Evolutionary conservation across 2,888 invertebrate genomes (phyloP).

Genomic region (Eupithecia tripunctaria): DNA sequence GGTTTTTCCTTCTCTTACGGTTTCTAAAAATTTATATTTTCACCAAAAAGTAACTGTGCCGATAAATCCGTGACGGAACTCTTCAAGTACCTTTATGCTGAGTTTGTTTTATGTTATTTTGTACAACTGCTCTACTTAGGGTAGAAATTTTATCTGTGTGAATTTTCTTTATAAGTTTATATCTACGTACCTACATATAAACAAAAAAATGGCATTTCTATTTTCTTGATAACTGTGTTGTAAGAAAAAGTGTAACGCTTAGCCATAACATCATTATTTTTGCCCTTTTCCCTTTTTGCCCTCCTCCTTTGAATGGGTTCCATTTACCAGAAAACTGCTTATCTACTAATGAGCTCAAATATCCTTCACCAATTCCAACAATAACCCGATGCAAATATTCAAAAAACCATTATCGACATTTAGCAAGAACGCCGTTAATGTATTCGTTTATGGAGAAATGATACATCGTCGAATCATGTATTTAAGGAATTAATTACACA

Average conservation of each 20-base stretch:
- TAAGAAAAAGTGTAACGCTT: neutral
- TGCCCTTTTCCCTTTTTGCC: neutral
- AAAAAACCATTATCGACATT: constrained; percentile 32
- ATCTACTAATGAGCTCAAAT: constrained; percentile 21
- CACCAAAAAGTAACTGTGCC: constrained; percentile 55
- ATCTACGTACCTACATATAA: neutral
- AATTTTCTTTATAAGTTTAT: neutral
- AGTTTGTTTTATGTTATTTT: constrained; percentile 23
- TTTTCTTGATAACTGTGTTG: neutral
- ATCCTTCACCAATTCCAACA: constrained; percentile 15
- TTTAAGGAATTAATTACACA: constrained; percentile 58
- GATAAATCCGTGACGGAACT: constrained; percentile 53
- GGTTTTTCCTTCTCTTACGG: constrained; percentile 61
- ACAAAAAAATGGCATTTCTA: neutral
- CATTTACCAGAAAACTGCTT: neutral
- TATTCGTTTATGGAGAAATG: constrained; percentile 44
- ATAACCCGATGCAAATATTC: constrained; percentile 27
- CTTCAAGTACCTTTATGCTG: constrained; percentile 23
- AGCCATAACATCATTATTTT: neutral
- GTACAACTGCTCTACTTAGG: constrained; percentile 10
- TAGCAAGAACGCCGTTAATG: constrained; percentile 37
- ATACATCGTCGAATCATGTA: constrained; percentile 46
- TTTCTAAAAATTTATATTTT: constrained; percentile 62
- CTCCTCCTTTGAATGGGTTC: neutral
- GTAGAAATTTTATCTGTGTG: neutral